Base-by-base conservation (phyloP, 2,797 vertebrate genomes). In the Propithecus deckenii region DNA sequence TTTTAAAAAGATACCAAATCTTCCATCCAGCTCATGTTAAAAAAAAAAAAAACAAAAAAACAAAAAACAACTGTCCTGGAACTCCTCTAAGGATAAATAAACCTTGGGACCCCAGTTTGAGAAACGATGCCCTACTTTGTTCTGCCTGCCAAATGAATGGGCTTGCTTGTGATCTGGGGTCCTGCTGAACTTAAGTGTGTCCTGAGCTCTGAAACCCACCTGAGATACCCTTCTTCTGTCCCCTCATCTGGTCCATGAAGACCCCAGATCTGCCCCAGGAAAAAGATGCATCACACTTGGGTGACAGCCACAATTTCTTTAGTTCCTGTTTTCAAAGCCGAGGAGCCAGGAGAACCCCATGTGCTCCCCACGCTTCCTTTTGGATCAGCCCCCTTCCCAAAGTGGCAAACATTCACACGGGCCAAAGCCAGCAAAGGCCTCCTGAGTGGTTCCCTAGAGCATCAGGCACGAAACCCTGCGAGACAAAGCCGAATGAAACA, bases 401-500 rank as follows among this genome's bases (percentile, higher is more conserved):
- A 96, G 84, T 86, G 83, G 80, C 41, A 86, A 65, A 78, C 52
- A 43, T 46, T 46, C 81, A 59, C 95, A 59, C 67, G 32, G 55
- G 69, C 89, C 59, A 61, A 72, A 76, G 76, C 46, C 48, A 61
- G 80, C 10, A 72, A 22, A 74, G 61, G 79, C 61, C 89, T 59
- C 67, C 57, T 32, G 17, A 41, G 50, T 35, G 91, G 52, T 63
- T 55, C 79, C 83, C 17, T 30, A 22, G 48, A 80, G 76, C 65
- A 83, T 48, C 74, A 15, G 12, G 57, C 41, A 41, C n/a, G 75
- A 85, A 93, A 65, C 74, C 80, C 41, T 25, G 83, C 32, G 76
- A 93, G 89, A 96, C 97, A 86, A 96, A 97, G 91, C 87, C 86
- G n/a, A 91, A 75, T 78, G 95, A 93, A 96, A 97, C 94, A 96